A percentile compares a stretch with the other conserved stretches of the same genome.
Conservation (phyloP, 2,888 invertebrate species). For the Panzeria rudis region DNA sequence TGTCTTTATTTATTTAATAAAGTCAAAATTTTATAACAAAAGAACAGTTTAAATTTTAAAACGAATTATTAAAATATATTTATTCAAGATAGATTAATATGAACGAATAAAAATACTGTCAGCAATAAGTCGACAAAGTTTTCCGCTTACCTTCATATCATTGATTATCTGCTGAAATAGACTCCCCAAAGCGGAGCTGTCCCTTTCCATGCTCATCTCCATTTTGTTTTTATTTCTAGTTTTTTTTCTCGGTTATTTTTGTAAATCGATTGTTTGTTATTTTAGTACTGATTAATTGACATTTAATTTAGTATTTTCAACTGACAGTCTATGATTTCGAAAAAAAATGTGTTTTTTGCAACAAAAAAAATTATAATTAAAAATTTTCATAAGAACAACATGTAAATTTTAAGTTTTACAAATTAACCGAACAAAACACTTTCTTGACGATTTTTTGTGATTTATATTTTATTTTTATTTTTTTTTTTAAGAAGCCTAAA, state of each 20-base stretch:
- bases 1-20: background rate
- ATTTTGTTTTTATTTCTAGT: conserved; percentile 74
- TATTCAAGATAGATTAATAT: background rate
- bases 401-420: background rate
- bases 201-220: conserved; percentile 85
- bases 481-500: conserved; percentile 31
- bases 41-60: background rate
- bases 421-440: conserved; percentile 30
- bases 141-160: conserved; percentile 95
- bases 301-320: conserved; percentile 41
- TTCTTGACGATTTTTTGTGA: background rate
- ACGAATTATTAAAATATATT: background rate
- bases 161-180: conserved; percentile 97
- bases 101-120: background rate
- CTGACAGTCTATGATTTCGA: conserved; percentile 36
- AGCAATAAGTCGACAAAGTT: background rate
- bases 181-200: conserved; percentile 95
- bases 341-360: conserved; percentile 24
- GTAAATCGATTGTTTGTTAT: conserved; percentile 46
- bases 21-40: background rate
- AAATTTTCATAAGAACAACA: conserved; percentile 12
- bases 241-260: conserved; percentile 25
- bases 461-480: conserved; percentile 10
- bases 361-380: background rate
- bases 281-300: conserved; percentile 65